Evolutionary conservation across 2,113 vertebrate species (phyloP).

Genomic region (Numenius arquata): DNA sequence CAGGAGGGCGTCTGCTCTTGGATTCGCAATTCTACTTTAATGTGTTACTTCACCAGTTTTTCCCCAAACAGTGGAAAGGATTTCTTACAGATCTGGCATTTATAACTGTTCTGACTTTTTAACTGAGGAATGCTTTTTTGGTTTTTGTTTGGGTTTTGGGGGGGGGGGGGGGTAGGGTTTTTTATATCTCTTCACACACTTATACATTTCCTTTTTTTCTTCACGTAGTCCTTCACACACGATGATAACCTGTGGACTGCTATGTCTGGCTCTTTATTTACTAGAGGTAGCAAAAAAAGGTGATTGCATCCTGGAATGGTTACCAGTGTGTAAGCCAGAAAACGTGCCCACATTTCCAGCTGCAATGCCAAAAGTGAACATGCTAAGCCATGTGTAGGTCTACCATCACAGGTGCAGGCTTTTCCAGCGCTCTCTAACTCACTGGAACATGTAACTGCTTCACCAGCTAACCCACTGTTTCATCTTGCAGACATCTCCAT

Average conservation of each 20-base stretch:
- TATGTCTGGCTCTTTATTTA: not conserved
- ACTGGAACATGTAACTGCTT: not conserved
- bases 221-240: not conserved
- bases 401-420: accelerated
- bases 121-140: not conserved
- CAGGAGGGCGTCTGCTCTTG: not conserved
- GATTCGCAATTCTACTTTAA: not conserved
- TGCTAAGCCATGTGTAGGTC: not conserved
- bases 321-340: not conserved
- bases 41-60: not conserved
- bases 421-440: not conserved
- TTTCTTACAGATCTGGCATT: not conserved
- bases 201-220: not conserved
- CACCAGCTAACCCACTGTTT: not conserved
- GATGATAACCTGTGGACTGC: not conserved
- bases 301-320: not conserved
- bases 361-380: not conserved
- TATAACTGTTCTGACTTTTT: not conserved
- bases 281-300: not conserved
- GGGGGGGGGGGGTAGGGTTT: not conserved
- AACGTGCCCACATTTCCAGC: not conserved
- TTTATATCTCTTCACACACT: not conserved
- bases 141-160: not conserved
- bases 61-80: not conserved
- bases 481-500: not conserved